Conservation (phyloP, 2,888 invertebrate species). For the Rhodophaea formosa region DNA sequence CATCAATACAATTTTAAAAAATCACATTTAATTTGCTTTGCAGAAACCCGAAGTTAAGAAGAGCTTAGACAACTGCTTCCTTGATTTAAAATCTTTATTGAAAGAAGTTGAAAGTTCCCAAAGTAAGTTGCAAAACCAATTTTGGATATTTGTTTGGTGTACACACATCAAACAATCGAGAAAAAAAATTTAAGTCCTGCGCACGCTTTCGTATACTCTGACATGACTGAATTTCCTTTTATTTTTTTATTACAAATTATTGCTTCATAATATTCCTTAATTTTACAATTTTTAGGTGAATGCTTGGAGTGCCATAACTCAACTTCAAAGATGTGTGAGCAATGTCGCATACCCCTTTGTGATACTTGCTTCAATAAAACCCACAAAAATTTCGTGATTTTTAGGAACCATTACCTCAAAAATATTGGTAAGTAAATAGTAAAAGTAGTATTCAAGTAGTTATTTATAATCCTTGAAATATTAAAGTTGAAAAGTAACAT, state of each 20-base stretch:
- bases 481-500: too few relatives aligned
- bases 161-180: too few relatives aligned
- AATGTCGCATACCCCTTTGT: slow-evolving; percentile 62
- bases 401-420: slow-evolving; percentile 62
- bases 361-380: slow-evolving; percentile 65
- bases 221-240: not conserved
- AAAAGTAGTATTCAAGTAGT: too few relatives aligned
- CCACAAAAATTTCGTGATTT: slow-evolving; percentile 69
- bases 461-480: too few relatives aligned
- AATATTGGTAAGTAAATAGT: slow-evolving; percentile 42
- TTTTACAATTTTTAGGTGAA: slow-evolving; percentile 51
- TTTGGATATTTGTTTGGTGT: too few relatives aligned
- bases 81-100: slow-evolving; percentile 54
- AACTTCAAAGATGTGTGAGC: slow-evolving; percentile 64
- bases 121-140: slow-evolving; percentile 39
- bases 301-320: slow-evolving; percentile 59
- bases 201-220: too few relatives aligned
- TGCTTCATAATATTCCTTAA: too few relatives aligned
- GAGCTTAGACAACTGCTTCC: slow-evolving; percentile 41
- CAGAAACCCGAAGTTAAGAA: slow-evolving; percentile 11
- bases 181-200: too few relatives aligned
- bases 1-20: too few relatives aligned
- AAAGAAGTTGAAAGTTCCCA: slow-evolving; percentile 40
- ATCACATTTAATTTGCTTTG: not conserved
- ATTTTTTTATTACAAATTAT: slow-evolving; percentile 2